Percentiles rank a stretch among this genome's conserved stretches.
These are phyloP conservation scores for Colistium nudipinnis DNA, from an alignment of 2,113 vertebrate genomes.

Conservation along the genomic window DNA sequence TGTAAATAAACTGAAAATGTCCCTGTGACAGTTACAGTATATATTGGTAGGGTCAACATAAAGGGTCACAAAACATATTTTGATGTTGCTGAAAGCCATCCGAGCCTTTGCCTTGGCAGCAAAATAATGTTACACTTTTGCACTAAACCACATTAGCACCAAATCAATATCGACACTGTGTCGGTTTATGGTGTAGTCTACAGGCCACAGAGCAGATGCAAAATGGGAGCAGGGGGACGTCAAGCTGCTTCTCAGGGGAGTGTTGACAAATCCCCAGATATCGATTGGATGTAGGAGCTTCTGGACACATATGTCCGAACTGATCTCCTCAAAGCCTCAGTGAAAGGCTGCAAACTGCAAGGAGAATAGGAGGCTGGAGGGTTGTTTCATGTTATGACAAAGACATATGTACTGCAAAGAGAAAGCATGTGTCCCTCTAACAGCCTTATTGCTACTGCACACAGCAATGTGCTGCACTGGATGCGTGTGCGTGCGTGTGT, in stretches of 20 bases:
- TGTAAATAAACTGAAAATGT: no score
- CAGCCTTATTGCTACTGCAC: slow-evolving; percentile 45
- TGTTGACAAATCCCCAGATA: slow-evolving; percentile 70
- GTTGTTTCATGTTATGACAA: slow-evolving; percentile 59
- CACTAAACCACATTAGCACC: slow-evolving; percentile 39
- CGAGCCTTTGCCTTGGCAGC: background rate
- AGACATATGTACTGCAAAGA: slow-evolving; percentile 55
- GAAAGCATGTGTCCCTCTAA: slow-evolving; percentile 47
- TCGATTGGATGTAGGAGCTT: slow-evolving; percentile 66
- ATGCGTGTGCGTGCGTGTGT: slow-evolving; percentile 28
- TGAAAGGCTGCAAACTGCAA: slow-evolving; percentile 33
- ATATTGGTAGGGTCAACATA: no score
- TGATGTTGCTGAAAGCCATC: background rate
- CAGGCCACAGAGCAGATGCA: slow-evolving; percentile 44
- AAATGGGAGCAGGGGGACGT: slow-evolving; percentile 15
- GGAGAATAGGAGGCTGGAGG: slow-evolving; percentile 31
- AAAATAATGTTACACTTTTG: slow-evolving; percentile 14
- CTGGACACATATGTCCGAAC: slow-evolving; percentile 58
- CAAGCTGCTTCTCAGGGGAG: slow-evolving; percentile 36
- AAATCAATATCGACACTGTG: slow-evolving; percentile 42
- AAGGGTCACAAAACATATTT: no score
- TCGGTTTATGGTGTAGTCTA: slow-evolving; percentile 25
- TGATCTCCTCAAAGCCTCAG: slow-evolving; percentile 54
- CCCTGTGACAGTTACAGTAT: no score
- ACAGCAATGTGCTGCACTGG: slow-evolving; percentile 46